These are phyloP conservation scores for Darevskia nairensis DNA, from an alignment of 2,797 vertebrate species.

Conservation along the genomic window DNA sequence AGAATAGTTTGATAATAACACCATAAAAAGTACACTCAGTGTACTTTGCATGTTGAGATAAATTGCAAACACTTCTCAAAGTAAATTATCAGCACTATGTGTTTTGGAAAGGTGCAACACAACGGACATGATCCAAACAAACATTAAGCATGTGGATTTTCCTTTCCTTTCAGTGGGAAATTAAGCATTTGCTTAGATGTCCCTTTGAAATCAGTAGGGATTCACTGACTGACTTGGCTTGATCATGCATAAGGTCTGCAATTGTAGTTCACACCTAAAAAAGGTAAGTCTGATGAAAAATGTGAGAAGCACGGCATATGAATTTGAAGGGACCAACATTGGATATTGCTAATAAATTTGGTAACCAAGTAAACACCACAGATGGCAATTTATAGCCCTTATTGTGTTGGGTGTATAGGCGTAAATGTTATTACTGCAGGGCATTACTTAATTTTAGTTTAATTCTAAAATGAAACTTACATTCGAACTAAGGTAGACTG, in stretches of 20 bases:
- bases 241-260: neutral
- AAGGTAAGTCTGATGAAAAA: slow-evolving; percentile 15
- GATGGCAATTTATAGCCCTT: slow-evolving; percentile 14
- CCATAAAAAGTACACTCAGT: slow-evolving; percentile 52
- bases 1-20: slow-evolving; percentile 61
- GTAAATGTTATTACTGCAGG: neutral
- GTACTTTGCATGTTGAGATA: slow-evolving; percentile 56
- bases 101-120: slow-evolving; percentile 57
- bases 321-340: slow-evolving; percentile 6
- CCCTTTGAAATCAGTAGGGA: neutral
- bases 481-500: neutral
- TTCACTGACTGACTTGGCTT: neutral
- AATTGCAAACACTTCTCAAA: slow-evolving; percentile 58
- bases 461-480: neutral
- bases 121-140: neutral
- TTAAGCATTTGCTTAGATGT: slow-evolving; percentile 1
- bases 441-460: too few relatives aligned
- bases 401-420: neutral
- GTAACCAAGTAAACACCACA: neutral
- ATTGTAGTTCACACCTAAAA: slow-evolving; percentile 58
- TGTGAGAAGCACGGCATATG: slow-evolving; percentile 26
- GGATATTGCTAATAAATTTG: slow-evolving; percentile 29
- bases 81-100: slow-evolving; percentile 50
- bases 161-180: neutral
- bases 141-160: neutral